Conservation (phyloP, 2,888 invertebrate genomes). For the Eristalis intricaria region DNA sequence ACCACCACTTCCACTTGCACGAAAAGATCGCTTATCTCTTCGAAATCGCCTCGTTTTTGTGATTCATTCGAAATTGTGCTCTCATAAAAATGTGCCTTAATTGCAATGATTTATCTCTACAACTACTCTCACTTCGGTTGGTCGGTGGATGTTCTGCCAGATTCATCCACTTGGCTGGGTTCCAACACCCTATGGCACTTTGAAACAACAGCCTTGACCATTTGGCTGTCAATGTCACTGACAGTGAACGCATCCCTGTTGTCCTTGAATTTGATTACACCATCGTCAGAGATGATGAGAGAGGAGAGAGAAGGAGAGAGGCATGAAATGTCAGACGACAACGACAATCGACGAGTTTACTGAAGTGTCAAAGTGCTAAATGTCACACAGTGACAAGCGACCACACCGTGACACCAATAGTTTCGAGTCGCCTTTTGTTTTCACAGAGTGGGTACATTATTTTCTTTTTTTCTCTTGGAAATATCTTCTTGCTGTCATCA, state of each 20-base stretch:
- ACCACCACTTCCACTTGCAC: neutral
- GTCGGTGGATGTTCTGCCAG: neutral
- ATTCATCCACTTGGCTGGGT: neutral
- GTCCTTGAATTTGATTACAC: neutral
- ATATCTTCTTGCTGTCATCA: neutral
- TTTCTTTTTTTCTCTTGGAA: neutral
- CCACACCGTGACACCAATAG: neutral
- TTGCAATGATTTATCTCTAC: neutral
- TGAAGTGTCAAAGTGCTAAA: neutral
- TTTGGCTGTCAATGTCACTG: conserved; percentile 14
- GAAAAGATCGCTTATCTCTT: neutral
- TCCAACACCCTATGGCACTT: neutral
- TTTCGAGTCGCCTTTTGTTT: neutral
- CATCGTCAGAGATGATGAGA: neutral
- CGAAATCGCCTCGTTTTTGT: neutral
- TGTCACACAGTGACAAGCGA: neutral
- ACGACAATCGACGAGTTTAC: neutral
- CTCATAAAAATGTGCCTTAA: neutral
- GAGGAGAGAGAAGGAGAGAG: neutral
- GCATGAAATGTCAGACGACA: neutral
- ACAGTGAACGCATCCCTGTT: neutral
- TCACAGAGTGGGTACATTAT: too few species aligned
- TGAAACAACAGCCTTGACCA: neutral
- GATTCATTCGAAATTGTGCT: neutral
- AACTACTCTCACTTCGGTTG: neutral